phyloP scores from a whole-genome alignment of 2,113 vertebrate species.

The Pseudorasbora parva region DNA sequence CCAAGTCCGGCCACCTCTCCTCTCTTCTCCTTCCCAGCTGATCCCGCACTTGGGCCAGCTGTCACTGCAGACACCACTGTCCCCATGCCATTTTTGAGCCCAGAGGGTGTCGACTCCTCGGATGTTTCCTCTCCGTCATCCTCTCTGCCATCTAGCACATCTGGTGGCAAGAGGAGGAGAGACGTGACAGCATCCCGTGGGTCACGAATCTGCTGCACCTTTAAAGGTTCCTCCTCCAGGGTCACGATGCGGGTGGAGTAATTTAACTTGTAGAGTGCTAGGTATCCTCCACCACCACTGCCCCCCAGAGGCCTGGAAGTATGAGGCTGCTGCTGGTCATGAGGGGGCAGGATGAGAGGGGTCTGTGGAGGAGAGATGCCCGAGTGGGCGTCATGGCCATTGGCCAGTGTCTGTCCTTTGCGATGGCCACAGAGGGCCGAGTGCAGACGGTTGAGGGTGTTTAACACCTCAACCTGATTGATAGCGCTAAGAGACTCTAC shows the following conservation, averaged over 20 bases:
- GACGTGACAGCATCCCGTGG: constrained; percentile 95
- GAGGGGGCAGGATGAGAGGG: constrained; percentile 90
- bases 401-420: constrained; percentile 88
- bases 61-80: constrained; percentile 41
- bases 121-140: constrained; percentile 91
- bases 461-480: constrained; percentile 98
- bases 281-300: constrained; percentile 87
- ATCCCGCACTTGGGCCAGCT: constrained; percentile 38
- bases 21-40: constrained; percentile 83
- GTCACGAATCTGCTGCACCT: constrained; percentile 96
- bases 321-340: constrained; percentile 75
- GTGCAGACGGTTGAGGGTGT: constrained; percentile 98
- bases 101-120: constrained; percentile 83
- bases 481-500: constrained; percentile 91
- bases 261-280: constrained; percentile 97
- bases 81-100: constrained; percentile 79
- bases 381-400: constrained; percentile 85
- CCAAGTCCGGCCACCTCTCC: constrained; percentile 87
- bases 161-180: constrained; percentile 93
- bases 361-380: constrained; percentile 75
- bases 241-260: constrained; percentile 97
- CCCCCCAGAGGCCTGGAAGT: constrained; percentile 59
- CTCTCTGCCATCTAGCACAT: constrained; percentile 93
- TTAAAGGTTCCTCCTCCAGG: constrained; percentile 93
- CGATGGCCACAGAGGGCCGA: constrained; percentile 93